A percentile compares a stretch with the other conserved stretches of the same genome.
Conservation (phyloP, 1,140 invertebrate genomes). For the Anastrepha ludens region DNA sequence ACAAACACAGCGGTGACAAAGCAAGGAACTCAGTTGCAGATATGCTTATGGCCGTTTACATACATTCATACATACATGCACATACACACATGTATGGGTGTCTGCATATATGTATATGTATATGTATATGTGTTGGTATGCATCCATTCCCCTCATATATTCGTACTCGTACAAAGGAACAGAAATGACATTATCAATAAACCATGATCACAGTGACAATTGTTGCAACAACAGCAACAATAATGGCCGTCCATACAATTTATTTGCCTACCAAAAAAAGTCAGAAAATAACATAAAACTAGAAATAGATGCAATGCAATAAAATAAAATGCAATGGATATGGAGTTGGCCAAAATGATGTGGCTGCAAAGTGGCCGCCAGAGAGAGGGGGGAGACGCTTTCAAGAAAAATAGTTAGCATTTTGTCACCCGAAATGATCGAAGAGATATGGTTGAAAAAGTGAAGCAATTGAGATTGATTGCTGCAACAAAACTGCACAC, state of each 20-base stretch:
- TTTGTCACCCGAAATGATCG: constrained; percentile 54
- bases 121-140: neutral
- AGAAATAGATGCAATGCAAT: constrained; percentile 42
- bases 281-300: neutral
- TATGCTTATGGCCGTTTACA: neutral
- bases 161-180: neutral
- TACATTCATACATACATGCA: neutral
- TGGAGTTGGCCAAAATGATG: neutral
- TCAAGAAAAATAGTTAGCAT: constrained; percentile 45
- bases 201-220: constrained; percentile 31
- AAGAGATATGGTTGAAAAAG: constrained; percentile 50
- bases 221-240: constrained; percentile 10
- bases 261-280: neutral
- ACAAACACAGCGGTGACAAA: neutral
- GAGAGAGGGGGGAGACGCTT: neutral
- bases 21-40: neutral
- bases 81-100: neutral
- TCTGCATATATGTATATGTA: neutral
- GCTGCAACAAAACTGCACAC: constrained; percentile 5
- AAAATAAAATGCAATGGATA: constrained; percentile 34
- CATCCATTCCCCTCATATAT: no score
- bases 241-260: neutral
- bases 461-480: constrained; percentile 54
- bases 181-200: constrained; percentile 34
- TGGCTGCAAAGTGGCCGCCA: no score